Base-by-base conservation (phyloP, 1,140 invertebrate genomes). In the Mya arenaria region DNA sequence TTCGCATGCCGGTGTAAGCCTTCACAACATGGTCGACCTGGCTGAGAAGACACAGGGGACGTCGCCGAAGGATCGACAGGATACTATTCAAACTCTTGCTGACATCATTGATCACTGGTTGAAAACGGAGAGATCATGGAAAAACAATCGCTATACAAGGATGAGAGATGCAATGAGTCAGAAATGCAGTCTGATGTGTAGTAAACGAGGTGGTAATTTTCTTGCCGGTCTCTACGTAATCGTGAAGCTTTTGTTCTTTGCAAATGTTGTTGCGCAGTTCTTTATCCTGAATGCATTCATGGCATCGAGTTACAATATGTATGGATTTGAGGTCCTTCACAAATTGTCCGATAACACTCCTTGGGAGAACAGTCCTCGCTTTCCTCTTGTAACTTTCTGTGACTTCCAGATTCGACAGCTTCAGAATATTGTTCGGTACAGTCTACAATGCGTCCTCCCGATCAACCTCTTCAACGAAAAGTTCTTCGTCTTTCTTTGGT, bases 11-110 rank as follows among this genome's bases (percentile, higher is more conserved):
- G 90, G 90, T n/a, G 48, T 90, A 4, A 90, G 89, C 56, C 56
- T 89, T 17, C 79, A 85, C 13, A 87, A 85, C 56, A 82, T 90
- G 15, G 95, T 97, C 92, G 93, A 94, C 25, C 95, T 96, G 56
- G 94, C 98, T 55, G 96, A 86, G 1, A 66, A 81, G 4, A 85
- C 84, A 0, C 77, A 87, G 34, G 25, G 84, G 13, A 60, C 68
- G 0, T 36, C 83, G n/a, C 86, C 83, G 17, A 85, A 87, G 8
- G 81, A 86, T 5, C 58, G 89, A 4, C 56, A 84, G 15, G 69
- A 84, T 23, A 86, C 82, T 6, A 86, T 90, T 15, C 48, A 85
- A 15, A 71, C 85, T 34, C 81, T 90, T 32, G 85, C 86, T 2
- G 74, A 79, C 13, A 75, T 84, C 65, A 83, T 90, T 36, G 85